Conservation (phyloP, 2,797 vertebrate genomes). For the Lepus oiostolus region DNA sequence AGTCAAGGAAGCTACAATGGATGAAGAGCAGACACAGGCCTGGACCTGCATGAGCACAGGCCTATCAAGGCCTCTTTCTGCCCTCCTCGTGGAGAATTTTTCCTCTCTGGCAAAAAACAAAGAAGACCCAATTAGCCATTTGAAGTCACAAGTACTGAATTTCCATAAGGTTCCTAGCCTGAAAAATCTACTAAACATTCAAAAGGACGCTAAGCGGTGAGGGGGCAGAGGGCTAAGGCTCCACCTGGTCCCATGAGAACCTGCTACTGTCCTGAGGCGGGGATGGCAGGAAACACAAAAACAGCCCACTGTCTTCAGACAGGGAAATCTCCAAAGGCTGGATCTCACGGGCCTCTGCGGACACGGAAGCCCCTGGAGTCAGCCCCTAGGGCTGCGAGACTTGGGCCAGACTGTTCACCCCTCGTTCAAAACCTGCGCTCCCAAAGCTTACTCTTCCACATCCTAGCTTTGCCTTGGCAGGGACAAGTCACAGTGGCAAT, state of each 20-base stretch:
- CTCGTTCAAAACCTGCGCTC: neutral
- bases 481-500: conserved; percentile 87
- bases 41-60: accelerated
- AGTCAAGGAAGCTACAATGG: neutral
- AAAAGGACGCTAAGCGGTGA: neutral
- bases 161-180: neutral
- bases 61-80: neutral
- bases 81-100: neutral
- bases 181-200: neutral
- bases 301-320: conserved; percentile 67
- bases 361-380: neutral
- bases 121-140: neutral
- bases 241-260: neutral
- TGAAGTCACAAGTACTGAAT: conserved; percentile 9
- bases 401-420: neutral
- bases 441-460: neutral
- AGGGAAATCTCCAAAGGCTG: neutral
- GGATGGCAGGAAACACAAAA: conserved; percentile 60
- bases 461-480: conserved; percentile 73
- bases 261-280: conserved; percentile 83
- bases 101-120: neutral
- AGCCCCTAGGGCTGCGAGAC: neutral
- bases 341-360: neutral
- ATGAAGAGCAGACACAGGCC: neutral
- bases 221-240: accelerated